A percentile compares a stretch with the other conserved stretches of the same genome.
These are phyloP conservation scores for Falco novaeseelandiae DNA, from an alignment of 2,797 vertebrate genomes.

Conservation along the genomic window DNA sequence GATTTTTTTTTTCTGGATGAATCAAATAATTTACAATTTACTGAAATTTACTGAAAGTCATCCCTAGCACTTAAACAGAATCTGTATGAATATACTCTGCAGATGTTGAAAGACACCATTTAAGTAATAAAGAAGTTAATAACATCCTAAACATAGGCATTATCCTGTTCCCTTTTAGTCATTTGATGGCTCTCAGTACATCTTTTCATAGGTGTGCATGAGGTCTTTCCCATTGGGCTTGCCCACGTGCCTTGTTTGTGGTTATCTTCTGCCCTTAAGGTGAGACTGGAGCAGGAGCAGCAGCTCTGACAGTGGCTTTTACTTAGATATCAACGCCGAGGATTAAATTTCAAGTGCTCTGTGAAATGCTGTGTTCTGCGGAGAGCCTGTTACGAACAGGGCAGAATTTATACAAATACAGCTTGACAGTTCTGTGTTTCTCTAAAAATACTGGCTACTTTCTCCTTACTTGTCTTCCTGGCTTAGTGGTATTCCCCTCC, in stretches of 20 bases:
- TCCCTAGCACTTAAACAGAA: neutral
- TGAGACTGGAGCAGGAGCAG: neutral
- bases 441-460: slow-evolving; percentile 9
- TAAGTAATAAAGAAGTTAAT: neutral
- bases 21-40: neutral
- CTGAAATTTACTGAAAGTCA: neutral
- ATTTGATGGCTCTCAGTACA: neutral
- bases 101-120: neutral
- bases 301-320: slow-evolving; percentile 6
- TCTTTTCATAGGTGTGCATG: neutral
- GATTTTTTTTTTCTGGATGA: neutral
- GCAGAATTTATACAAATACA: slow-evolving; percentile 21
- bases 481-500: neutral
- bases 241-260: neutral
- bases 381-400: neutral
- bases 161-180: neutral
- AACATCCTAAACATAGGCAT: neutral
- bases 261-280: neutral
- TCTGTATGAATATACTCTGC: neutral
- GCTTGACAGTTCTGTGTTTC: neutral
- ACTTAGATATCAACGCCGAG: neutral
- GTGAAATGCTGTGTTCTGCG: neutral
- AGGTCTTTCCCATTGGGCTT: neutral
- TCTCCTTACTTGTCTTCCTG: neutral
- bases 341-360: slow-evolving; percentile 24